Evolutionary conservation across 64 coral and sea anemone species (phyloP).

Genomic region (Actinia tenebrosa): DNA sequence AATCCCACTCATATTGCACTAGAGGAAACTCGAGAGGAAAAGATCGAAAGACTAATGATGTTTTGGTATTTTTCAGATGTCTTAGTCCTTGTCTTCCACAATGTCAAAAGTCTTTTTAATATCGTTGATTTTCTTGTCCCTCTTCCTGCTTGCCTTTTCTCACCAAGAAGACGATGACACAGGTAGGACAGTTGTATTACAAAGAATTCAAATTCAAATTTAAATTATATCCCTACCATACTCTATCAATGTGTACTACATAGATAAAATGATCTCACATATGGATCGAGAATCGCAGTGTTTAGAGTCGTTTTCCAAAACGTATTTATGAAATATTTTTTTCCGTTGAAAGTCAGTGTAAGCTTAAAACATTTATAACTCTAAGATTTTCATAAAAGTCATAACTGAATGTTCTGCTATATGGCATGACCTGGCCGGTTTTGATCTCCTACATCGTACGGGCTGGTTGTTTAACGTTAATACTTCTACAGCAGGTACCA

Average conservation of each 20-base stretch:
- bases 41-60: not conserved
- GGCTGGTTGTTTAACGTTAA: not conserved
- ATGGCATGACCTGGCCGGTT: no score
- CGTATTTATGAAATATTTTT: not conserved
- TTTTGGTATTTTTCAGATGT: slow-evolving; percentile 3
- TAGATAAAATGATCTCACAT: not conserved
- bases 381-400: no score
- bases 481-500: not conserved
- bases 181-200: not conserved
- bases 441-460: not conserved
- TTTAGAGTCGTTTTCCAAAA: not conserved
- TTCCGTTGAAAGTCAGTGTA: no score
- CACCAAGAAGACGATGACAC: not conserved
- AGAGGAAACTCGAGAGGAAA: not conserved
- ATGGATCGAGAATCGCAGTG: not conserved
- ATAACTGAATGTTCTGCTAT: no score
- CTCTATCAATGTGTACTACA: not conserved
- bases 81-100: not conserved
- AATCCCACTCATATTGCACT: not conserved
- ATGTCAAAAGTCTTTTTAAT: not conserved
- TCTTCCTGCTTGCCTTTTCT: not conserved
- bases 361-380: no score
- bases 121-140: not conserved
- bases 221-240: no score
- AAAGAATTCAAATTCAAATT: not conserved